A percentile compares a stretch with the other conserved stretches of the same genome.
These are phyloP conservation scores for Nannobrachium achirus DNA, from an alignment of 2,113 vertebrate species.

Conservation along the genomic window DNA sequence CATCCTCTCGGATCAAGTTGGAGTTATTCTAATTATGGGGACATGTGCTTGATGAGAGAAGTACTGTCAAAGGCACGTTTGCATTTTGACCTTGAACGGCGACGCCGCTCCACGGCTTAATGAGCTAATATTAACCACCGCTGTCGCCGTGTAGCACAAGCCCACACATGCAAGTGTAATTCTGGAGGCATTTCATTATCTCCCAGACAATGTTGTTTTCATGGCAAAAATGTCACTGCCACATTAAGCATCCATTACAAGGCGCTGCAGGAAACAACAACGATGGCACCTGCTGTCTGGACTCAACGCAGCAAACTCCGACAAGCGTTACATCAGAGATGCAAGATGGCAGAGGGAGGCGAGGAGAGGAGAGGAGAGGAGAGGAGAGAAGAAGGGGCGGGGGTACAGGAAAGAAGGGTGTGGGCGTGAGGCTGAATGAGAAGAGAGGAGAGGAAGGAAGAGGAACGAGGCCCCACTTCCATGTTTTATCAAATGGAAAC, in stretches of 20 bases:
- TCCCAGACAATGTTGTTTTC: constrained; percentile 57
- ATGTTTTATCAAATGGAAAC: constrained; percentile 74
- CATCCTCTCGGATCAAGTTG: too few species aligned
- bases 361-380: background rate
- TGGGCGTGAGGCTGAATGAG: background rate
- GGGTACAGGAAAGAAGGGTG: background rate
- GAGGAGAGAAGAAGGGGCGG: constrained; percentile 23
- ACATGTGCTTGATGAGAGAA: too few species aligned
- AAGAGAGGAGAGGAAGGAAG: background rate
- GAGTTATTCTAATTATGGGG: too few species aligned
- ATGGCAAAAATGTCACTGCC: constrained; percentile 57
- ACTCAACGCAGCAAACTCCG: constrained; percentile 45
- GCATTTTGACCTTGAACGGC: constrained; percentile 21
- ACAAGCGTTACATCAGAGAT: constrained; percentile 49
- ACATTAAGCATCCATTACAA: constrained; percentile 73
- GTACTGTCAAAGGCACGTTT: too few species aligned
- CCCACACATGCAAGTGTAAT: constrained; percentile 32
- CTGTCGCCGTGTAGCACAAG: constrained; percentile 27
- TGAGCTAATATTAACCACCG: constrained; percentile 47
- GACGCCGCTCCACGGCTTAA: constrained; percentile 52
- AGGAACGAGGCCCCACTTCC: constrained; percentile 5
- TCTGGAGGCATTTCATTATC: constrained; percentile 63
- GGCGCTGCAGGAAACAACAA: constrained; percentile 56
- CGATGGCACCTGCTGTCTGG: constrained; percentile 53
- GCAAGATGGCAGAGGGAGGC: constrained; percentile 49